Conservation (phyloP, 2,113 vertebrate species). For the Pelecanoides urinatrix region DNA sequence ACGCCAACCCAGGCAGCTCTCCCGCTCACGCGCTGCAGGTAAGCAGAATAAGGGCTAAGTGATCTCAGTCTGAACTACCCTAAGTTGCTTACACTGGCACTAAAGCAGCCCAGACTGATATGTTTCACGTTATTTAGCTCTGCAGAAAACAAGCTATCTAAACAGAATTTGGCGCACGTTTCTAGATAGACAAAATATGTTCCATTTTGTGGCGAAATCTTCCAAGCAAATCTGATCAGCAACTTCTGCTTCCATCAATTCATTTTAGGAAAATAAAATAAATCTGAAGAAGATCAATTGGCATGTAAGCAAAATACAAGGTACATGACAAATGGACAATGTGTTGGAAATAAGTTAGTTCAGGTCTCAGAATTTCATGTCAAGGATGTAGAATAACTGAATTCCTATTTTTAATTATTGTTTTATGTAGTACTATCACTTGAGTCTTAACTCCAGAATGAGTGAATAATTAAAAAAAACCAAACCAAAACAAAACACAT, state of each 20-base stretch:
- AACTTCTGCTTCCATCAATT: not conserved
- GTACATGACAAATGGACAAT: not conserved
- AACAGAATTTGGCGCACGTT: not conserved
- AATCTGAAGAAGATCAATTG: not conserved
- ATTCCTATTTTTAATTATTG: not conserved
- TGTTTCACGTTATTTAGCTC: not conserved
- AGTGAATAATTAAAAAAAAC: not conserved
- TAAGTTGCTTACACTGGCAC: not conserved
- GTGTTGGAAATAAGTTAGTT: not conserved
- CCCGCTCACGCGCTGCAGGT: no score
- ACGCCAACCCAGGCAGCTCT: not conserved
- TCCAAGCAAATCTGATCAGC: not conserved
- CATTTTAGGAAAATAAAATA: not conserved
- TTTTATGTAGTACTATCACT: not conserved
- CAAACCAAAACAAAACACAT: not conserved
- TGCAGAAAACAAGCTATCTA: not conserved
- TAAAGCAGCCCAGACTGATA: not conserved
- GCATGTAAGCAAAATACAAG: not conserved
- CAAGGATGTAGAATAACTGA: not conserved
- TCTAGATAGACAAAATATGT: not conserved
- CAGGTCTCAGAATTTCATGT: not conserved
- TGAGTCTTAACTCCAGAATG: not conserved
- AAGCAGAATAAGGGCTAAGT: not conserved
- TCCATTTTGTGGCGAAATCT: not conserved
- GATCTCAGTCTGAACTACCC: not conserved